Conservation (phyloP, 2,888 invertebrate genomes). For the Mayetiola destructor region DNA sequence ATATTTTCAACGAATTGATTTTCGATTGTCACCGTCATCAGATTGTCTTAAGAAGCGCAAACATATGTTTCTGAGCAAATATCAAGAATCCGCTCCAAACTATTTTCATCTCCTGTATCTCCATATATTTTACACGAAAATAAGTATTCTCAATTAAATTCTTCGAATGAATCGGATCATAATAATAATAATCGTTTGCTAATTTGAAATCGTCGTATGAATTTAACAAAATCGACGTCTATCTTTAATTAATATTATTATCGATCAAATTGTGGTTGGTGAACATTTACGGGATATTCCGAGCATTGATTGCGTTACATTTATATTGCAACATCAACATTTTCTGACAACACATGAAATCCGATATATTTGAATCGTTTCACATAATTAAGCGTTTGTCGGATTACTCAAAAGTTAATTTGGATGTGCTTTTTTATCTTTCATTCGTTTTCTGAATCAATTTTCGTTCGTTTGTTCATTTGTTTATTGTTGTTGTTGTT, state of each 20-base stretch:
- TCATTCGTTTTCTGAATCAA: not conserved
- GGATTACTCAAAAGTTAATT: conserved; percentile 6
- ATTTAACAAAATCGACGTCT: not conserved
- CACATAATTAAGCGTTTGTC: conserved; percentile 11
- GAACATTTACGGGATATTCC: no score
- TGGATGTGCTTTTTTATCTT: not conserved
- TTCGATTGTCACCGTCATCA: no score
- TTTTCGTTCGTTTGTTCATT: not conserved
- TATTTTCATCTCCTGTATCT: no score
- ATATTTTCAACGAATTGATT: no score
- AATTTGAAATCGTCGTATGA: conserved; percentile 5
- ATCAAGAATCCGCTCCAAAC: no score
- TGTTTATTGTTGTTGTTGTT: no score
- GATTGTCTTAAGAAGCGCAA: no score
- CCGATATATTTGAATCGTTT: not conserved
- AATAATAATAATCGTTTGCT: not conserved
- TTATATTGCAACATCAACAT: not conserved
- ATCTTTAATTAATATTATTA: conserved; percentile 13
- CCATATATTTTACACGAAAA: no score
- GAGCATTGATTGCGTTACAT: not conserved
- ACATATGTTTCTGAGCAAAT: no score
- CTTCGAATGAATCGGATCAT: no score
- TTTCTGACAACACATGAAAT: not conserved
- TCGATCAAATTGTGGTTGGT: not conserved
- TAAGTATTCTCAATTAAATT: no score